These are phyloP conservation scores for Trididemnum nubilum DNA, from an alignment of 23 tunicate genomes.

Conservation along the genomic window DNA sequence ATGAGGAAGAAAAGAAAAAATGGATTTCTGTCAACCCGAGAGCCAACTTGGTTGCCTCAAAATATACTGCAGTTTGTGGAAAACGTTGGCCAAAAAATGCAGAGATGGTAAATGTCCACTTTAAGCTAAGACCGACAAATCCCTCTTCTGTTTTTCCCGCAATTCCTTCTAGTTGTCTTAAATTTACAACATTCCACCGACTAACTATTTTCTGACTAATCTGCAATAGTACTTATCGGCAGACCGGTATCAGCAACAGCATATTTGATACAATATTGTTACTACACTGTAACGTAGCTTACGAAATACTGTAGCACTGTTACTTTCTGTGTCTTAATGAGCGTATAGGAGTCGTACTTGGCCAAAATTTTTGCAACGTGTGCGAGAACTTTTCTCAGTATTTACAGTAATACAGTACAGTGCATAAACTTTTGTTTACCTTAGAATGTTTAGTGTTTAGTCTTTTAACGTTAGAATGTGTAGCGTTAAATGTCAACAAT, in stretches of 20 bases:
- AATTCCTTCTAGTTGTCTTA: no score
- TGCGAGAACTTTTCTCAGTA: neutral
- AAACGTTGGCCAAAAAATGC: no score
- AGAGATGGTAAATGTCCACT: no score
- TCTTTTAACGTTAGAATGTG: neutral
- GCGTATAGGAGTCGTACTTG: neutral
- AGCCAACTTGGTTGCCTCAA: no score
- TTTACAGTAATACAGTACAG: no score
- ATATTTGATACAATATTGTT: no score
- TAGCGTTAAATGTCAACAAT: neutral
- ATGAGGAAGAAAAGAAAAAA: no score
- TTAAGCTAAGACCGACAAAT: no score
- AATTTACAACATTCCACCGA: neutral
- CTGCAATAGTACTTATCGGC: neutral
- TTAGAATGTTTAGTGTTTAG: neutral
- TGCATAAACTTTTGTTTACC: neutral
- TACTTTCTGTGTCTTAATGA: neutral
- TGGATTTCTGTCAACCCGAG: no score
- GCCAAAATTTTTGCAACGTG: neutral
- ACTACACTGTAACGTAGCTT: neutral
- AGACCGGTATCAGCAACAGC: neutral
- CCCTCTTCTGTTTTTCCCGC: no score
- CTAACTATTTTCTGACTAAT: neutral
- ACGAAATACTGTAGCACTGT: neutral
- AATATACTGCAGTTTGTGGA: no score